A percentile compares a stretch with the other conserved stretches of the same genome.
These are phyloP conservation scores for Drosophila pallidifrons DNA, from an alignment of 1,140 invertebrate species.

Conservation along the genomic window DNA sequence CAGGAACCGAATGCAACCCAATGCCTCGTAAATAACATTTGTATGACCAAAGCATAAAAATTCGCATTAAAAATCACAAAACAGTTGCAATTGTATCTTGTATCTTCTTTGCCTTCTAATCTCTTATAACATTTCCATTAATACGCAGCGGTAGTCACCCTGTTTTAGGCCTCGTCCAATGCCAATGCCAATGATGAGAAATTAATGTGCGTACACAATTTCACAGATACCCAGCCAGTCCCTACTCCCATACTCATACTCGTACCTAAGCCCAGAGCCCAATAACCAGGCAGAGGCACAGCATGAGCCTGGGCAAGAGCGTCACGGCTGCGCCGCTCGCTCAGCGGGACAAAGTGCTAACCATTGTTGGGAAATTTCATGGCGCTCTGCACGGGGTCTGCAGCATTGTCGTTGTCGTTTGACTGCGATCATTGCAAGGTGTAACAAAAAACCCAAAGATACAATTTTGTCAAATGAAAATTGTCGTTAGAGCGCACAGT, in stretches of 20 bases:
- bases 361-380: slow-evolving; percentile 79
- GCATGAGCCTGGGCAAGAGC: slow-evolving; percentile 52
- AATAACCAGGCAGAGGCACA: slow-evolving; percentile 30
- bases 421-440: slow-evolving; percentile 66
- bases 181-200: slow-evolving; percentile 75
- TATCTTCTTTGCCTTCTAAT: slow-evolving; percentile 63
- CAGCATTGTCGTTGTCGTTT: slow-evolving; percentile 3
- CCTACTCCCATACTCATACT: background rate
- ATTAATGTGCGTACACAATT: slow-evolving; percentile 77
- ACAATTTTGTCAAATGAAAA: slow-evolving; percentile 79
- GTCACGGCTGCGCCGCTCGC: slow-evolving; percentile 43
- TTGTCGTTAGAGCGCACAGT: slow-evolving; percentile 51
- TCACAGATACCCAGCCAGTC: slow-evolving; percentile 33
- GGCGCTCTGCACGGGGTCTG: slow-evolving; percentile 75
- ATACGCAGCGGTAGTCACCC: slow-evolving; percentile 73
- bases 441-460: slow-evolving; percentile 80
- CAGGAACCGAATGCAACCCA: slow-evolving; percentile 24
- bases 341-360: slow-evolving; percentile 74
- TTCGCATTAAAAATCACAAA: slow-evolving; percentile 74
- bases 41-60: slow-evolving; percentile 69
- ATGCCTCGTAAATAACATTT: slow-evolving; percentile 57
- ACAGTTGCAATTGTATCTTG: slow-evolving; percentile 72
- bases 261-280: slow-evolving; percentile 42
- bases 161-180: slow-evolving; percentile 18
- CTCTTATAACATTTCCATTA: slow-evolving; percentile 81